Evolutionary conservation across 2,888 invertebrate genomes (phyloP).

Genomic region (Ormyrus labotus): DNA sequence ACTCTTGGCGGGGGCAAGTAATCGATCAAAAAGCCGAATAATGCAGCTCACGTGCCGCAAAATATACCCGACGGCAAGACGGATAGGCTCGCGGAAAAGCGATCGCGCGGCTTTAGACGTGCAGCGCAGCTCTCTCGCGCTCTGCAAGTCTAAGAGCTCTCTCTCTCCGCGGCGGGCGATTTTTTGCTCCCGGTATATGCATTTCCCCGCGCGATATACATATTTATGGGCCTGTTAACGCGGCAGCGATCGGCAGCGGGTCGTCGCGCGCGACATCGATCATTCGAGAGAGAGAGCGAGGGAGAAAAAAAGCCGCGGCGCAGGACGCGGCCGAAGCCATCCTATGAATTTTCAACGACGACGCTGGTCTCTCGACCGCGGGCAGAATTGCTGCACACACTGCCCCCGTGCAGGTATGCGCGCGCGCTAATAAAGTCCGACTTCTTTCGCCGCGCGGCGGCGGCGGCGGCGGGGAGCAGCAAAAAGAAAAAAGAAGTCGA

Average conservation of each 20-base stretch:
- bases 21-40: background rate
- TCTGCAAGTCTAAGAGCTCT: too few relatives aligned
- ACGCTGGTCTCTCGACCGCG: too few relatives aligned
- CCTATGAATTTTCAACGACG: conserved; percentile 25
- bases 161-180: background rate
- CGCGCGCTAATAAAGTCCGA: conserved; percentile 22
- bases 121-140: too few relatives aligned
- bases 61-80: too few relatives aligned
- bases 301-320: background rate
- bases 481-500: background rate
- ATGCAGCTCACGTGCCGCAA: background rate
- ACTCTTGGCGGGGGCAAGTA: too few relatives aligned
- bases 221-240: conserved; percentile 35
- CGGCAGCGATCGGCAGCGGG: background rate
- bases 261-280: conserved; percentile 19
- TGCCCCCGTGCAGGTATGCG: background rate
- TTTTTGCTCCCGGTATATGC: conserved; percentile 10
- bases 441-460: background rate
- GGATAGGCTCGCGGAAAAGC: background rate
- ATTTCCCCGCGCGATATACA: conserved; percentile 23
- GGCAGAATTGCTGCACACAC: too few relatives aligned
- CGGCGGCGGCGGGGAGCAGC: background rate
- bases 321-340: background rate
- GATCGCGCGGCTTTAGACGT: background rate
- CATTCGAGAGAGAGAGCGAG: background rate